These are phyloP conservation scores for Gnathonemus longibarbis DNA, from an alignment of 2,113 vertebrate genomes.

Conservation along the genomic window DNA sequence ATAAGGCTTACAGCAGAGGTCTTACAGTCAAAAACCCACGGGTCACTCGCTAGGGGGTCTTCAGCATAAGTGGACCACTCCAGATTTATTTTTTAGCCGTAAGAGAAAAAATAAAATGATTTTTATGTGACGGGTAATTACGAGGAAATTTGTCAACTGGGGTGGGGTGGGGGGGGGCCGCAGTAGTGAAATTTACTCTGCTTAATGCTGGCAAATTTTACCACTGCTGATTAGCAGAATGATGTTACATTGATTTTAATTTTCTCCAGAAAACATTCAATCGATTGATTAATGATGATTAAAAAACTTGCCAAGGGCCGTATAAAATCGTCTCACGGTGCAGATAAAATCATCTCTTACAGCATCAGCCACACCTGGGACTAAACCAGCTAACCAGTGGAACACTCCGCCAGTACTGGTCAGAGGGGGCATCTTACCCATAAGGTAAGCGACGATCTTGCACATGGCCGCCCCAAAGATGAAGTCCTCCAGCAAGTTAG, in stretches of 20 bases:
- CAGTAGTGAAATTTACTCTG: not conserved
- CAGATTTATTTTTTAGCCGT: not conserved
- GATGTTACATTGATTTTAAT: not conserved
- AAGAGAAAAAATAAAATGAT: not conserved
- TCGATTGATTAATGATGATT: not conserved
- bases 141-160: no score
- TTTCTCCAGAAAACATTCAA: not conserved
- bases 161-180: not conserved
- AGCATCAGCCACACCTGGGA: not conserved
- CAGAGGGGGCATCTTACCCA: conserved; percentile 63
- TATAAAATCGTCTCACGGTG: not conserved
- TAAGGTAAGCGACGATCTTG: conserved; percentile 85
- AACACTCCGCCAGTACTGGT: not conserved
- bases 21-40: not conserved
- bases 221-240: not conserved
- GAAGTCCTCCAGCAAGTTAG: conserved; percentile 86
- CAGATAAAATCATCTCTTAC: not conserved
- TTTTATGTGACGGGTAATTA: not conserved
- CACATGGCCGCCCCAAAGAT: conserved; percentile 86
- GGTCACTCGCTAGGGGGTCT: not conserved
- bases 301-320: not conserved
- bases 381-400: not conserved
- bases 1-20: not conserved
- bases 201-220: not conserved
- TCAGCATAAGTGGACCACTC: not conserved